Evolutionary conservation across 2,113 vertebrate species (phyloP).

Genomic region (Gymnocephalus cernua): DNA sequence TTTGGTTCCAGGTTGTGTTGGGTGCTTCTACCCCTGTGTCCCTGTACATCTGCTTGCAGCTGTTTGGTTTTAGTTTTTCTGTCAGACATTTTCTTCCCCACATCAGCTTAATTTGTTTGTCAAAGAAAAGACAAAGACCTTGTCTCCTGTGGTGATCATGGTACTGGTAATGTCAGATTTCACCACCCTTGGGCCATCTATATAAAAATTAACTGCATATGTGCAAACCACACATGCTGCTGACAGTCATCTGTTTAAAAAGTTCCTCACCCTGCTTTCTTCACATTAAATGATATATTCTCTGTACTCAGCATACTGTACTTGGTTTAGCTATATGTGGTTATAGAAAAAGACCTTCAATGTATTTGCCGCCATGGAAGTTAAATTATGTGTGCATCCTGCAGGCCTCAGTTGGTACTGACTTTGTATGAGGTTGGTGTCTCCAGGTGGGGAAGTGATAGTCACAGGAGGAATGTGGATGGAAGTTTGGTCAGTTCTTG

Average conservation of each 20-base stretch:
- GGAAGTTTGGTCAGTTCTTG: slow-evolving; percentile 83
- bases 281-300: not conserved
- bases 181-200: too few relatives aligned
- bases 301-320: not conserved
- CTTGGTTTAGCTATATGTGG: not conserved
- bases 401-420: slow-evolving; percentile 70
- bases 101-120: too few relatives aligned
- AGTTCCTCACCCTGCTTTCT: not conserved
- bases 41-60: not conserved
- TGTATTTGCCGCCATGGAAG: not conserved
- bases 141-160: not conserved
- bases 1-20: too few relatives aligned
- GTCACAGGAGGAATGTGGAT: slow-evolving; percentile 89
- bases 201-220: not conserved
- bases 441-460: slow-evolving; percentile 87
- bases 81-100: not conserved
- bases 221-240: not conserved
- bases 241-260: not conserved
- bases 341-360: not conserved
- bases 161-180: not conserved
- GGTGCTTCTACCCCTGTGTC: not conserved
- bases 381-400: not conserved
- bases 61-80: not conserved
- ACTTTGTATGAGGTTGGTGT: slow-evolving; percentile 89
- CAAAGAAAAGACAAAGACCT: too few relatives aligned